A percentile compares a stretch with the other conserved stretches of the same genome.
Evolutionary conservation across 1,140 invertebrate species (phyloP).

Genomic region (Parapsyche elsis): DNA sequence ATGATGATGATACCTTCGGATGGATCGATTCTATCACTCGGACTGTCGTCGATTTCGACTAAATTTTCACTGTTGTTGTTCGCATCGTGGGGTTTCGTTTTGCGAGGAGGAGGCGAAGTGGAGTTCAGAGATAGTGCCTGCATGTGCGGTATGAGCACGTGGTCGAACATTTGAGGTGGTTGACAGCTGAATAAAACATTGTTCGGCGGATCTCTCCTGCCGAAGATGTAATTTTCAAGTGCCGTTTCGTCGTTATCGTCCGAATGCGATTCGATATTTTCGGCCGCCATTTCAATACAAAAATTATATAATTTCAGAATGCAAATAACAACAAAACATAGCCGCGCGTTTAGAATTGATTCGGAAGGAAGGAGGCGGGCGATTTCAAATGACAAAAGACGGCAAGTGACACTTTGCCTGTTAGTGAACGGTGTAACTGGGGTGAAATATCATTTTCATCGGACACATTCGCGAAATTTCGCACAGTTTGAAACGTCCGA

Average conservation of each 20-base stretch:
- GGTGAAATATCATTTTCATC: constrained; percentile 47
- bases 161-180: constrained; percentile 45
- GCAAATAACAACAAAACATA: no score
- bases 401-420: not conserved
- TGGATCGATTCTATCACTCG: not conserved
- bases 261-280: not conserved
- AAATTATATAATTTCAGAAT: no score
- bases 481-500: not conserved
- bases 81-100: not conserved
- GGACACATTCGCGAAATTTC: not conserved
- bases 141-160: constrained; percentile 48
- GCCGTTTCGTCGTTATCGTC: no score
- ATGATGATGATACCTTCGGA: not conserved
- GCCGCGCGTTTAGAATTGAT: not conserved
- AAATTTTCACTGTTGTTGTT: constrained; percentile 44
- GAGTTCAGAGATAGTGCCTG: constrained; percentile 43
- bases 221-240: not conserved
- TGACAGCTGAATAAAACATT: constrained; percentile 50
- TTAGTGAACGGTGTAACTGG: constrained; percentile 51
- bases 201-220: constrained; percentile 44
- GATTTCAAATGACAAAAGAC: not conserved
- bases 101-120: not conserved
- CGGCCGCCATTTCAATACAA: not conserved
- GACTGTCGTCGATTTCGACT: not conserved
- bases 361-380: no score